Conservation (phyloP, 2,113 vertebrate genomes). For the Chamaea fasciata region DNA sequence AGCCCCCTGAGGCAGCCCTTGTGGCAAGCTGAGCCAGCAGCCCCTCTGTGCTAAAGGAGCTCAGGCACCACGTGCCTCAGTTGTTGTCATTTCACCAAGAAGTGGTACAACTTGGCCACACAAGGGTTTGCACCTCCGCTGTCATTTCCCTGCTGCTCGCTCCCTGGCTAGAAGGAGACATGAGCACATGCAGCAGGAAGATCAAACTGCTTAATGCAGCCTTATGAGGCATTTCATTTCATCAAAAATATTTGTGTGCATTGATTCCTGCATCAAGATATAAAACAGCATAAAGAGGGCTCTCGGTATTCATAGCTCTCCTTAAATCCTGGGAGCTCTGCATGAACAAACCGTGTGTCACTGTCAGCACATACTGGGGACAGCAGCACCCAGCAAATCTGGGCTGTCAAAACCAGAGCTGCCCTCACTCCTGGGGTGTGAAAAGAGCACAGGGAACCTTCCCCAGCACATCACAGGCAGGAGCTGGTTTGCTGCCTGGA, state of each 20-base stretch:
- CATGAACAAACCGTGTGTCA: neutral
- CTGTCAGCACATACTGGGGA: neutral
- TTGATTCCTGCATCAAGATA: neutral
- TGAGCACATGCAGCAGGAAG: neutral
- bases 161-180: neutral
- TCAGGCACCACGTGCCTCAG: rapidly evolving
- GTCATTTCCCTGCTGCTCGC: neutral
- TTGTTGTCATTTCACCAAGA: neutral
- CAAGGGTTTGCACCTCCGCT: neutral
- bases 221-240: neutral
- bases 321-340: neutral
- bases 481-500: neutral
- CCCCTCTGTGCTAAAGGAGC: neutral
- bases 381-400: neutral
- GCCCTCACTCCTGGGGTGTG: neutral
- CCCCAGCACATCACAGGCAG: neutral
- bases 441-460: neutral
- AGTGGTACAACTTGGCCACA: neutral
- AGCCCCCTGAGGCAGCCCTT: neutral
- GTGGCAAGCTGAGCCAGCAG: neutral
- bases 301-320: neutral
- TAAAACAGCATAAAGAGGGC: neutral
- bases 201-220: neutral
- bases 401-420: neutral
- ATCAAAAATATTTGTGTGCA: neutral